Evolutionary conservation across 92 coral and sea anemone species (phyloP), one percentile per base, ranked within the genome.

Genomic region (Siderastrea siderea): DNA sequence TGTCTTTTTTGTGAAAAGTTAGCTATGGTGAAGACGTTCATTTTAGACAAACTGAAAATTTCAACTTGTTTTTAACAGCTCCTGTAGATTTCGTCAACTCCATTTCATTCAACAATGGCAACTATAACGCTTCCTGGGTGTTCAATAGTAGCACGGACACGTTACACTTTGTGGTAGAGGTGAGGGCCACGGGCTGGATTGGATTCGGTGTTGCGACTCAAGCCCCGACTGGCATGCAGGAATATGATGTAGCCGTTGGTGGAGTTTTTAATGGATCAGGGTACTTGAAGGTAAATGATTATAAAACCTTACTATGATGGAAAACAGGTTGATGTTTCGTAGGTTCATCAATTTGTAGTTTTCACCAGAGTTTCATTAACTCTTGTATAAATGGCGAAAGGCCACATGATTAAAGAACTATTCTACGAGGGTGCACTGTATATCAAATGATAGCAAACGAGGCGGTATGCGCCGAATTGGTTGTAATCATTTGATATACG

Each of bases 111-210:
- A 13, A 58, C 5, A 3, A 13, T 45, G 67, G 80, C 51, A 76
- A 58, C 26, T 76, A 76, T 57, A 76, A 76, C 2, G 67, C 46
- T 14, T 76, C 80, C 48, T 76, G 80, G 80, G 58, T 57, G 66
- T 44, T 7, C 67, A 58, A 76, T 44, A 58, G 53, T 26, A 55
- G 54, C 4, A 76, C 26, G 52, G 52, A 58, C 67, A 76, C 66
- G 4, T 1, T 75, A 57, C 66, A 75, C 26, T 57, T 75, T 46
- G 43, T 59, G 66, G 53, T 75, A 6, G 52, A 55, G 19, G 80
- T 57, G 38, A 43, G 50, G 38, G 38, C 80, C 51, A 58, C 67
- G 2, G 80, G 80, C 1, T 75, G 67, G 67, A 13, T 75, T 44
- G 80, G 26, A 7, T 58, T 75, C 57, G 80, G 80, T 38, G 15